These are phyloP conservation scores for Bolinopsis microptera DNA, from an alignment of 37 sponge, comb jelly and placozoan species.

Conservation along the genomic window DNA sequence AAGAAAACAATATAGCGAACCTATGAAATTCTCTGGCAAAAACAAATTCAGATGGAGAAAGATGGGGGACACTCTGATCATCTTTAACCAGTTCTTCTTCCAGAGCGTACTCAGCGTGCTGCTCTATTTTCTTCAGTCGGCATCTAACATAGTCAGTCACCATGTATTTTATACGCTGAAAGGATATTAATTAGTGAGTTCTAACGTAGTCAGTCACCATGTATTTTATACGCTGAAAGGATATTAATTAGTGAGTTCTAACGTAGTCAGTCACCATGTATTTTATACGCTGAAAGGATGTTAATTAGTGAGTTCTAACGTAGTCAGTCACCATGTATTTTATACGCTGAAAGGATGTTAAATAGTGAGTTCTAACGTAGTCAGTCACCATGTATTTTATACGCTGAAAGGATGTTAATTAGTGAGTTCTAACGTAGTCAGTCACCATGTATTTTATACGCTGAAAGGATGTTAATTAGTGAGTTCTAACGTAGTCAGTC, in stretches of 20 bases:
- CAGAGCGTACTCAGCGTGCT: background rate
- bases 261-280: conserved; percentile 55
- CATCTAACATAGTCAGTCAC: conserved; percentile 10
- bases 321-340: conserved; percentile 58
- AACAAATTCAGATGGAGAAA: conserved; percentile 24
- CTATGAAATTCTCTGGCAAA: conserved; percentile 35
- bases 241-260: too few relatives aligned
- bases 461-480: too few relatives aligned
- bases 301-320: too few relatives aligned
- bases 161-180: conserved; percentile 41
- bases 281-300: background rate
- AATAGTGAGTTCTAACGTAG: background rate
- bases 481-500: conserved; percentile 23
- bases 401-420: background rate
- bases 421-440: conserved; percentile 12
- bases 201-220: conserved; percentile 42
- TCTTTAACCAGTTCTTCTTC: conserved; percentile 20
- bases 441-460: conserved; percentile 50
- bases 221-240: conserved; percentile 16
- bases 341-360: background rate
- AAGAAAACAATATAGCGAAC: too few relatives aligned
- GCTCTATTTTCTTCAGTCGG: conserved; percentile 21
- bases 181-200: too few relatives aligned
- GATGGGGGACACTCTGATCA: background rate
- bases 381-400: conserved; percentile 59